Base-by-base conservation (phyloP, 2,113 vertebrate genomes). In the Tragelaphus buxtoni region DNA sequence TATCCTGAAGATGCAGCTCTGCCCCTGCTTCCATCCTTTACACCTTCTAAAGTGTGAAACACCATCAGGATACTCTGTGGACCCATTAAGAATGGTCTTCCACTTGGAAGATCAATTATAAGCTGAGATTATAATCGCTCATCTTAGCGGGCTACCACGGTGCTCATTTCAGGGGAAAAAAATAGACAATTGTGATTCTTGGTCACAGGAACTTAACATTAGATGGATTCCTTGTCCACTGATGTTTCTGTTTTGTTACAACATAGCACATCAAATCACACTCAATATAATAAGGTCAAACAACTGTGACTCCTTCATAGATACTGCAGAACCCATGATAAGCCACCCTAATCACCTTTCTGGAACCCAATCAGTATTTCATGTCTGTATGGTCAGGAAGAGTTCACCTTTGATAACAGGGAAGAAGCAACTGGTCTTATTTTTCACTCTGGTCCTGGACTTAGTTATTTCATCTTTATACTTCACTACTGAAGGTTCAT, bases 141-240 rank as follows among this genome's bases (percentile, higher is more conserved):
- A 20, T 47, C 0, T 2, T 51, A 61, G 53, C 63, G 2, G 7
- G 32, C 22, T 17, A 39, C 2, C 7, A 17, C 4, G 4, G 22
- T 12, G 35, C 7, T 92, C 22, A 86, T 61, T 80, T 60, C 12
- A 79, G 83, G 56, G 45, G n/a, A 39, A 82, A 39, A 39, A 6
- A 42, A 83, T 1, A 20, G 76, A n/a, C 1, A 28, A 5, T 9
- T 32, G 4, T 42, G 11, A 39, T 13, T 74, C 32, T 32, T 83
- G 60, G 9, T 45, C 45, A 65, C 4, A 79, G 3, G 28, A 74
- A 76, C 3, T 88, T 65, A 65, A 76, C 39, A 77, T 93, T 90
- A 65, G 13, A 69, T 4, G 39, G 60, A 74, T 45, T 87, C 32
- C 47, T 93, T 91, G n/a, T 14, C 22, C 4, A 30, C 7, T 61